Evolutionary conservation across 2,888 invertebrate species (phyloP).

Genomic region (Amblyjoppa proteus): DNA sequence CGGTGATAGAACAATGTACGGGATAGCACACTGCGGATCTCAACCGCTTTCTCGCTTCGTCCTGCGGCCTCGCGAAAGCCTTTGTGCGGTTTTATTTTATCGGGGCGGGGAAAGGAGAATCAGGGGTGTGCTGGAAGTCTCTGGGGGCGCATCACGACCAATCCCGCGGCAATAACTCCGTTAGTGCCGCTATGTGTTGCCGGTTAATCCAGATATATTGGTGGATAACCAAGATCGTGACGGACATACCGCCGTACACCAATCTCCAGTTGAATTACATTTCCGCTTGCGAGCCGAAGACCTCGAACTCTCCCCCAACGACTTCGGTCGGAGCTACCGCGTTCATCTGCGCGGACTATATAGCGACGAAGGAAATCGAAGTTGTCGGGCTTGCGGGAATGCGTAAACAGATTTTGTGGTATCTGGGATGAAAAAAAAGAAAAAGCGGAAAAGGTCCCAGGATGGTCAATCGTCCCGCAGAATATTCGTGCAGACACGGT

Average conservation of each 20-base stretch:
- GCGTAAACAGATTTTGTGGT: slow-evolving; percentile 21
- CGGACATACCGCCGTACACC: slow-evolving; percentile 61
- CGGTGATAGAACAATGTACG: slow-evolving; percentile 14
- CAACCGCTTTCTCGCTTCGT: slow-evolving; percentile 7
- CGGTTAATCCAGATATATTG: slow-evolving; percentile 67
- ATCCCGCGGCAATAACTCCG: slow-evolving; percentile 63
- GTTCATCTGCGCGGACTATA: slow-evolving; percentile 10
- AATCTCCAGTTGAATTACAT: slow-evolving; percentile 64
- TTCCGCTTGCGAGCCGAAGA: slow-evolving; percentile 47
- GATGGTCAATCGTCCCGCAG: neutral
- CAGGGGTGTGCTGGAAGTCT: slow-evolving; percentile 24
- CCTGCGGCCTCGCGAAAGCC: slow-evolving; percentile 11
- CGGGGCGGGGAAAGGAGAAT: slow-evolving; percentile 18
- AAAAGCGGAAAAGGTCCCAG: neutral
- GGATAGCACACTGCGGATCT: neutral
- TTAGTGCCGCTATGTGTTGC: slow-evolving; percentile 57
- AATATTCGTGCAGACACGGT: neutral
- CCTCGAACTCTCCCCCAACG: neutral
- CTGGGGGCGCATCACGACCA: slow-evolving; percentile 56
- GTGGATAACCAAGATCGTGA: slow-evolving; percentile 66
- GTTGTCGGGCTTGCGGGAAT: slow-evolving; percentile 10
- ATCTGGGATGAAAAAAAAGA: neutral
- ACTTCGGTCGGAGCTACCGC: neutral
- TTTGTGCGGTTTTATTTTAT: slow-evolving; percentile 37
- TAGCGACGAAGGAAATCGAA: slow-evolving; percentile 30